A percentile compares a stretch with the other conserved stretches of the same genome.
These are phyloP conservation scores for Cololabis saira DNA, from an alignment of 2,113 vertebrate species.

Conservation along the genomic window DNA sequence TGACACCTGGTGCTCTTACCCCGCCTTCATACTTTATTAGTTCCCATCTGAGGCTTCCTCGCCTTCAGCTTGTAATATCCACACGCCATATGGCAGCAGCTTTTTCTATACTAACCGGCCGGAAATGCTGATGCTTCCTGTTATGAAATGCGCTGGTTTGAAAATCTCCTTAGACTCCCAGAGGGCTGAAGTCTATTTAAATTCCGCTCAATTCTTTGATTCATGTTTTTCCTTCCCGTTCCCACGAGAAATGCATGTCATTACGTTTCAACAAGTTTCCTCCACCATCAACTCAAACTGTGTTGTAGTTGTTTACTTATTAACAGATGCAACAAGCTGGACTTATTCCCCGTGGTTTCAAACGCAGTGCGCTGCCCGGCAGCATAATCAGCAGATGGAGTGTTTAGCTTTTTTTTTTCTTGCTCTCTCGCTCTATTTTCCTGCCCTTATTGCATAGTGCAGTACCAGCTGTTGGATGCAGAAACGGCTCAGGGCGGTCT, in stretches of 20 bases:
- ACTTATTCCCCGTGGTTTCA: slow-evolving; percentile 42
- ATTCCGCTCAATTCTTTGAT: slow-evolving; percentile 35
- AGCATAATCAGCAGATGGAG: slow-evolving; percentile 54
- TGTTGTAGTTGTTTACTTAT: slow-evolving; percentile 53
- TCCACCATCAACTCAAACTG: slow-evolving; percentile 27
- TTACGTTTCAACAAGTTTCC: slow-evolving; percentile 26
- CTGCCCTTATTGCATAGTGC: slow-evolving; percentile 38
- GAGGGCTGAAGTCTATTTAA: slow-evolving; percentile 35
- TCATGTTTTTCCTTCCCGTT: background rate
- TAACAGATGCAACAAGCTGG: slow-evolving; percentile 47
- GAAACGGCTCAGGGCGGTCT: slow-evolving; percentile 60
- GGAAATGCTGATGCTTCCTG: slow-evolving; percentile 12
- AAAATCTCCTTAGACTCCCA: slow-evolving; percentile 30
- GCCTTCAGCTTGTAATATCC: slow-evolving; percentile 23
- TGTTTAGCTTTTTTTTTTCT: background rate
- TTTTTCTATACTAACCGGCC: slow-evolving; percentile 29
- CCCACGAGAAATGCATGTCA: slow-evolving; percentile 27
- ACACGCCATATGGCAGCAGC: background rate
- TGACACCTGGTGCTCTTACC: slow-evolving; percentile 46
- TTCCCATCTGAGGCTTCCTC: slow-evolving; percentile 21
- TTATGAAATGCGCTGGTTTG: background rate
- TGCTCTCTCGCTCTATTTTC: background rate
- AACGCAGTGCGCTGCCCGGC: slow-evolving; percentile 45
- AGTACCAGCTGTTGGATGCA: slow-evolving; percentile 65
- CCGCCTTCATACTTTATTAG: slow-evolving; percentile 18